These are phyloP conservation scores for Nematolebias whitei DNA, from an alignment of 2,113 vertebrate species.

Conservation along the genomic window DNA sequence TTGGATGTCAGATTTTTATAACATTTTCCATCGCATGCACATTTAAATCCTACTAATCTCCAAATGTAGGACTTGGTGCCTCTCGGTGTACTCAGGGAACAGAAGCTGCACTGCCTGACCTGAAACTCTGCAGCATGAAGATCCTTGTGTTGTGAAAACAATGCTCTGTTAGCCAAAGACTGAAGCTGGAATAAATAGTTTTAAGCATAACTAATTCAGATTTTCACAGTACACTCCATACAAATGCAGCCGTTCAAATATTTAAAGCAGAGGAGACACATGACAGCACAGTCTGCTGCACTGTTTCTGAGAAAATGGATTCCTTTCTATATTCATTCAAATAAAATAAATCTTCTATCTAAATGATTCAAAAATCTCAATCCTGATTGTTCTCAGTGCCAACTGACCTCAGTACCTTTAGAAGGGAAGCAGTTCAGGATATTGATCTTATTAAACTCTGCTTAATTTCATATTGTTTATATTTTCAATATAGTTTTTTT, in stretches of 20 bases:
- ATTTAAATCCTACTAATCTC: neutral
- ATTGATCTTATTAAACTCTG: neutral
- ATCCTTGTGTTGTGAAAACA: conserved; percentile 2
- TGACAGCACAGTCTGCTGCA: neutral
- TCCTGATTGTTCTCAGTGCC: neutral
- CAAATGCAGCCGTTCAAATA: neutral
- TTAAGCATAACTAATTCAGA: neutral
- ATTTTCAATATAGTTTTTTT: neutral
- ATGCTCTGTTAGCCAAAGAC: neutral
- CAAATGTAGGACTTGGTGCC: neutral
- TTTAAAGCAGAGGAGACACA: conserved; percentile 5
- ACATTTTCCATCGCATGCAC: neutral
- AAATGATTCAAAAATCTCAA: conserved; percentile 4
- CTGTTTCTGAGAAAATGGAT: neutral
- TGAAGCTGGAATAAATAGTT: neutral
- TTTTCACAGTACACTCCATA: conserved; percentile 32
- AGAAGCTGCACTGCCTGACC: neutral
- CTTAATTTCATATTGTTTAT: neutral
- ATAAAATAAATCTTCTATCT: neutral
- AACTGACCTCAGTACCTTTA: conserved; percentile 6
- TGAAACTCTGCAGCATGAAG: neutral
- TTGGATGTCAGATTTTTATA: no score
- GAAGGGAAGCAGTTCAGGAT: neutral
- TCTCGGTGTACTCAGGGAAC: conserved; percentile 3
- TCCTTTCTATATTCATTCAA: neutral